Percentiles rank a stretch among this genome's conserved stretches.
These are phyloP conservation scores for Eubasilissa splendida DNA, from an alignment of 2,888 invertebrate species.

Conservation along the genomic window DNA sequence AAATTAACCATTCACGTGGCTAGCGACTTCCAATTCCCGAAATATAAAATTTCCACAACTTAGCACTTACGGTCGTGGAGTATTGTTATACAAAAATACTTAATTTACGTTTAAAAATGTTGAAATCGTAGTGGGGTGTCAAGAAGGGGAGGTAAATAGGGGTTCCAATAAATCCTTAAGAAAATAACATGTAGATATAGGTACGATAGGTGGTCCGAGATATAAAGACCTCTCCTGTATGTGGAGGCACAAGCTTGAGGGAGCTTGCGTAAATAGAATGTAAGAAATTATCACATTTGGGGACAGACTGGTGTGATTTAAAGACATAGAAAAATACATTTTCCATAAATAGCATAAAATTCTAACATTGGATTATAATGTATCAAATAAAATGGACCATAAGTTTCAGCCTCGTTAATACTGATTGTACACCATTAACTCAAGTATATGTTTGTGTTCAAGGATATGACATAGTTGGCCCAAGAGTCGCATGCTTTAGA, in stretches of 20 bases:
- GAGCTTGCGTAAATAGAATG: constrained; percentile 43
- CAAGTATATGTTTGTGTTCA: constrained; percentile 28
- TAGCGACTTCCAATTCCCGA: too few relatives aligned
- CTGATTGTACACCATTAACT: constrained; percentile 55
- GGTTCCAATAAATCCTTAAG: constrained; percentile 25
- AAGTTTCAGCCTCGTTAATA: constrained; percentile 58
- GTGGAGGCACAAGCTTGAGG: constrained; percentile 40
- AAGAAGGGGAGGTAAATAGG: constrained; percentile 26
- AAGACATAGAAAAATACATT: constrained; percentile 58
- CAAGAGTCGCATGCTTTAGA: constrained; percentile 38
- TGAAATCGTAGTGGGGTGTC: constrained; percentile 5
- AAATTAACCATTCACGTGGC: too few relatives aligned
- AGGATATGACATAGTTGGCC: constrained; percentile 34
- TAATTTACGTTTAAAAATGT: constrained; percentile 1
- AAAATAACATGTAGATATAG: constrained; percentile 45
- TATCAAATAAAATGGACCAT: constrained; percentile 57
- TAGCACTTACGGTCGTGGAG: neutral
- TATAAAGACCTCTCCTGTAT: constrained; percentile 40
- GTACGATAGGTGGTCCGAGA: constrained; percentile 53
- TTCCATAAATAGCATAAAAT: constrained; percentile 52
- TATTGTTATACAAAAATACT: constrained; percentile 23
- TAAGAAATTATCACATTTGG: constrained; percentile 57
- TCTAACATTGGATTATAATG: constrained; percentile 52
- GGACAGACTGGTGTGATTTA: constrained; percentile 56
- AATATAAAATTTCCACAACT: too few relatives aligned